Conservation (phyloP, 1,140 invertebrate species). For the Sitophilus oryzae region DNA sequence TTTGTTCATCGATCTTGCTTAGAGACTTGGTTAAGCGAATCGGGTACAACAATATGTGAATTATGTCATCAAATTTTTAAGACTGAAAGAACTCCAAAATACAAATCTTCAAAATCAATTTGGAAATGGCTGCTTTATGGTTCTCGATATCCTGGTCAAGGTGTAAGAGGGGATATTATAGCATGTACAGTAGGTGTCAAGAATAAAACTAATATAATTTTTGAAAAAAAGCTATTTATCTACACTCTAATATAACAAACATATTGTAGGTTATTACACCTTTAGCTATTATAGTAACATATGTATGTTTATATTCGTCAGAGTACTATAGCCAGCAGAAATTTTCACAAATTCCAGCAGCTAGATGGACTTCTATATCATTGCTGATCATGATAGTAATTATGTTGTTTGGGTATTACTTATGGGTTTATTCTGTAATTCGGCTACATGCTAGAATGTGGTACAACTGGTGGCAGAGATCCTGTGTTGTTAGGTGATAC, state of each 20-base stretch:
- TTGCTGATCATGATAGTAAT: slow-evolving; percentile 46
- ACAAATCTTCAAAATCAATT: slow-evolving; percentile 36
- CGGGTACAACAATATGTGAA: slow-evolving; percentile 55
- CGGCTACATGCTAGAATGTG: slow-evolving; percentile 48
- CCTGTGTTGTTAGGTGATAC: slow-evolving; percentile 44
- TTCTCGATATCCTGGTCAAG: slow-evolving; percentile 27
- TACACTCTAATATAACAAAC: too few relatives aligned
- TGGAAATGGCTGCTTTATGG: slow-evolving; percentile 37
- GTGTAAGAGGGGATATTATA: slow-evolving; percentile 43
- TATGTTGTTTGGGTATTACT: slow-evolving; percentile 47
- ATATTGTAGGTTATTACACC: slow-evolving; percentile 43
- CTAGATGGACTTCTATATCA: slow-evolving; percentile 47
- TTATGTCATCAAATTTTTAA: slow-evolving; percentile 54
- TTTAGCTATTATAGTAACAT: slow-evolving; percentile 47
- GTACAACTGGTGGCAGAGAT: slow-evolving; percentile 52
- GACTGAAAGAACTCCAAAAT: slow-evolving; percentile 42
- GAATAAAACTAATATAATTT: too few relatives aligned
- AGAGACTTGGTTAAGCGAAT: slow-evolving; percentile 63
- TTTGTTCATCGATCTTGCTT: slow-evolving; percentile 62
- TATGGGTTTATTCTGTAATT: slow-evolving; percentile 48
- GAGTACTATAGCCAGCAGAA: slow-evolving; percentile 48
- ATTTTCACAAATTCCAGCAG: slow-evolving; percentile 45
- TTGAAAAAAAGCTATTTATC: too few relatives aligned
- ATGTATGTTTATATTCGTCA: slow-evolving; percentile 47
- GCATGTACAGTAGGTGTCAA: slow-evolving; percentile 38